Percentiles rank a stretch among this genome's conserved stretches.
Evolutionary conservation across 2,113 vertebrate genomes (phyloP).

Genomic region (Myotis yumanensis): DNA sequence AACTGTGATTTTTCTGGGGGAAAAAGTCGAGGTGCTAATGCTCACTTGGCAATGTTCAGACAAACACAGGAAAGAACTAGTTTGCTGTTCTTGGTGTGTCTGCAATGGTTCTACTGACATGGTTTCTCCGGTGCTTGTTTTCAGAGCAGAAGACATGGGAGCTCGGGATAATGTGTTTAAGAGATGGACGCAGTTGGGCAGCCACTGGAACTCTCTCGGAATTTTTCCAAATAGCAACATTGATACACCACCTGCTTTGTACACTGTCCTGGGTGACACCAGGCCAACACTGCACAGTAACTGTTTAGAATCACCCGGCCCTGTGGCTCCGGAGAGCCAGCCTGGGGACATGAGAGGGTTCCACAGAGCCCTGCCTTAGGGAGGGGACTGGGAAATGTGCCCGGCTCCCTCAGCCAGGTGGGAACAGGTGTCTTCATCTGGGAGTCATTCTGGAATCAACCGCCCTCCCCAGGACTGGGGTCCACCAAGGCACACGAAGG

Average conservation of each 20-base stretch:
- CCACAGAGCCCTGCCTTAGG: too few species aligned
- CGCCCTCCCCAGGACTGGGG: background rate
- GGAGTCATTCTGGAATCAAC: background rate
- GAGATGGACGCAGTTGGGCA: background rate
- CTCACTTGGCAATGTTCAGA: background rate
- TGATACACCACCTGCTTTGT: rapidly evolving
- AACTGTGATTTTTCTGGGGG: background rate
- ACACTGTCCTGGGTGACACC: background rate
- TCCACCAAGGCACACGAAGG: rapidly evolving
- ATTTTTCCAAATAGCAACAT: rapidly evolving
- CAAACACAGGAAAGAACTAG: rapidly evolving
- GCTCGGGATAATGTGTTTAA: background rate
- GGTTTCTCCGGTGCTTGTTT: background rate
- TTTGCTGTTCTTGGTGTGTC: background rate
- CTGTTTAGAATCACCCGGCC: background rate
- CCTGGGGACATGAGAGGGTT: background rate
- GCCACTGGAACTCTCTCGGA: background rate
- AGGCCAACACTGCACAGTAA: too few species aligned
- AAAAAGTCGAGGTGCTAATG: background rate
- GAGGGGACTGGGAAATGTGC: background rate
- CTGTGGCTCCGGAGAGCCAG: background rate
- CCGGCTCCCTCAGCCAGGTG: background rate
- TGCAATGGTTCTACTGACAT: background rate
- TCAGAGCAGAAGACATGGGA: background rate
- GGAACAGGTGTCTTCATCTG: background rate